Evolutionary conservation across 2,113 vertebrate genomes (phyloP).

Genomic region (Varanus salvator): DNA sequence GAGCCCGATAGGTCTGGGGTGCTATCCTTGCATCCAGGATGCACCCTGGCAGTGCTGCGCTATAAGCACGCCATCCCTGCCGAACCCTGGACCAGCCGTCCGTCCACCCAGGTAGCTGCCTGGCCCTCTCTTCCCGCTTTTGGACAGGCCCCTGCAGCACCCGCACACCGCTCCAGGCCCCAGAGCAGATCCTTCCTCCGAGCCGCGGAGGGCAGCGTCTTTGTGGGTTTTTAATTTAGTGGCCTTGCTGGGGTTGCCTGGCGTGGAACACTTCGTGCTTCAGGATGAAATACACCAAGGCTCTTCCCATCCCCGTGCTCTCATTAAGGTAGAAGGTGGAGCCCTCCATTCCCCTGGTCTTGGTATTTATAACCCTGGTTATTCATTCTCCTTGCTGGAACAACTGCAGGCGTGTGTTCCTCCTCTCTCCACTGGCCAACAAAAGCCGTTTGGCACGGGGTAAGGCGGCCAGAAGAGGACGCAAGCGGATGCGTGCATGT

Average conservation of each 20-base stretch:
- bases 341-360: background rate
- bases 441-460: background rate
- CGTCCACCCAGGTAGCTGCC: background rate
- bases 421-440: background rate
- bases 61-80: no score
- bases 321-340: background rate
- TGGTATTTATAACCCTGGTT: background rate
- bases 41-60: no score
- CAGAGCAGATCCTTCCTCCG: background rate
- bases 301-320: accelerated
- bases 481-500: no score
- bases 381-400: background rate
- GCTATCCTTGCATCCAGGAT: no score
- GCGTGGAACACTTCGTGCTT: background rate
- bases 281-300: slow-evolving; percentile 27
- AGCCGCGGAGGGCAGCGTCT: background rate
- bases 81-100: background rate
- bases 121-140: no score
- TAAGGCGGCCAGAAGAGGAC: no score
- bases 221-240: background rate
- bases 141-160: background rate
- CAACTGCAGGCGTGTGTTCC: accelerated
- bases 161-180: background rate
- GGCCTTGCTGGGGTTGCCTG: background rate
- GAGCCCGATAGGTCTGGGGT: no score